Percentiles rank a stretch among this genome's conserved stretches.
These are phyloP conservation scores for Epizoanthus scotinus DNA, from an alignment of 92 coral and sea anemone genomes.

Conservation along the genomic window DNA sequence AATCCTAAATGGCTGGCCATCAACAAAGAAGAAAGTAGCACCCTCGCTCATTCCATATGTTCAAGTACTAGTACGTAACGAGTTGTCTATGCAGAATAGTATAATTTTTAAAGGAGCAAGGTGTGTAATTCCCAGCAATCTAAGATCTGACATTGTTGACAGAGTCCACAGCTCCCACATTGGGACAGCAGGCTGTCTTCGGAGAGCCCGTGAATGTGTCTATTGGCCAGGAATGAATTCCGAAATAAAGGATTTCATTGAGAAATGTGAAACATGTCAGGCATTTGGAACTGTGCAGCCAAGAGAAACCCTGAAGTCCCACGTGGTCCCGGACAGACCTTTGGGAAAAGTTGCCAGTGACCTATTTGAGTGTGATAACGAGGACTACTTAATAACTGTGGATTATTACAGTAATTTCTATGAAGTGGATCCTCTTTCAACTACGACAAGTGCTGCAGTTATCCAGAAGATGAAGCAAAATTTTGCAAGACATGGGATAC, in stretches of 20 bases:
- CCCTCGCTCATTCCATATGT: constrained; percentile 16
- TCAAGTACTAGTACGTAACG: constrained; percentile 21
- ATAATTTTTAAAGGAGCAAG: constrained; percentile 29
- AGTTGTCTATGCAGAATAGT: constrained; percentile 20
- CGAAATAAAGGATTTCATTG: constrained; percentile 16
- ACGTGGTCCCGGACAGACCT: constrained; percentile 39
- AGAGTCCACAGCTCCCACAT: constrained; percentile 29
- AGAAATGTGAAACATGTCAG: constrained; percentile 29
- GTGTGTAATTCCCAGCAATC: constrained; percentile 13
- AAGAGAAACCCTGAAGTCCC: constrained; percentile 8
- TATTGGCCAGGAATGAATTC: constrained; percentile 41
- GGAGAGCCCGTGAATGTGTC: constrained; percentile 35
- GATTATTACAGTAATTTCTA: constrained; percentile 42
- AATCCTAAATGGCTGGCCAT: constrained; percentile 32
- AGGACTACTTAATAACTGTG: constrained; percentile 19
- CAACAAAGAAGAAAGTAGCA: constrained; percentile 11
- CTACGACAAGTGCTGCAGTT: constrained; percentile 7
- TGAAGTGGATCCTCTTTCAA: constrained; percentile 21
- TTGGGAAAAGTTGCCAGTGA: constrained; percentile 36
- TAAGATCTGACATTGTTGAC: background rate
- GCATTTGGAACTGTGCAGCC: constrained; percentile 26
- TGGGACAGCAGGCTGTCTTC: constrained; percentile 30
- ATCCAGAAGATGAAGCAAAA: constrained; percentile 25
- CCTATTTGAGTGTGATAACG: constrained; percentile 3
- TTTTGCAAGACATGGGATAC: constrained; percentile 41